Conservation (phyloP, 2,113 vertebrate genomes). For the Carassius auratus region DNA sequence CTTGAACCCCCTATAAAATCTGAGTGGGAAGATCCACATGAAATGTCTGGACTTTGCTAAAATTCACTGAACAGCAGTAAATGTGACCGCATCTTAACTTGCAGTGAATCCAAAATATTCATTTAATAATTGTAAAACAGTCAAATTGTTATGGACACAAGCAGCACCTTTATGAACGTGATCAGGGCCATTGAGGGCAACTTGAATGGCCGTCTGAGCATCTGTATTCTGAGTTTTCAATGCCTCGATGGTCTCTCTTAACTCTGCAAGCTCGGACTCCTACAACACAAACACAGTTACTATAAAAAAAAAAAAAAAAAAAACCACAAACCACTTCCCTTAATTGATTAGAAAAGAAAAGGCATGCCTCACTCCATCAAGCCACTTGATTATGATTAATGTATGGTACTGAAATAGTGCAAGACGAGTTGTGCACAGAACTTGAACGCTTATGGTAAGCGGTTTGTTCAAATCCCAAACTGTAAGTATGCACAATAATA, state of each 20-base stretch:
- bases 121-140: background rate
- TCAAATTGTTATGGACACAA: background rate
- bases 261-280: constrained; percentile 94
- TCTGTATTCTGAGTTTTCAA: constrained; percentile 96
- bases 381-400: background rate
- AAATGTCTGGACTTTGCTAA: background rate
- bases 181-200: constrained; percentile 91
- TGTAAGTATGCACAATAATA: background rate
- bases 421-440: background rate
- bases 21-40: too few relatives aligned
- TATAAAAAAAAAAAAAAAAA: background rate
- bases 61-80: background rate
- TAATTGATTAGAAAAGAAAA: background rate
- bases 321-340: background rate
- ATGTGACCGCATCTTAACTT: background rate
- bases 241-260: constrained; percentile 93
- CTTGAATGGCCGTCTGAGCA: constrained; percentile 96
- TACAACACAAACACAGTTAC: constrained; percentile 62
- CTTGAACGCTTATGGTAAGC: background rate
- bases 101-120: background rate
- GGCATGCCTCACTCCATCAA: background rate
- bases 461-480: background rate
- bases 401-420: background rate
- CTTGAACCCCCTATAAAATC: background rate
- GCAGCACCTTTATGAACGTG: constrained; percentile 87